phyloP scores from a whole-genome alignment of 2,113 vertebrate species.

The Ascaphus truei region DNA sequence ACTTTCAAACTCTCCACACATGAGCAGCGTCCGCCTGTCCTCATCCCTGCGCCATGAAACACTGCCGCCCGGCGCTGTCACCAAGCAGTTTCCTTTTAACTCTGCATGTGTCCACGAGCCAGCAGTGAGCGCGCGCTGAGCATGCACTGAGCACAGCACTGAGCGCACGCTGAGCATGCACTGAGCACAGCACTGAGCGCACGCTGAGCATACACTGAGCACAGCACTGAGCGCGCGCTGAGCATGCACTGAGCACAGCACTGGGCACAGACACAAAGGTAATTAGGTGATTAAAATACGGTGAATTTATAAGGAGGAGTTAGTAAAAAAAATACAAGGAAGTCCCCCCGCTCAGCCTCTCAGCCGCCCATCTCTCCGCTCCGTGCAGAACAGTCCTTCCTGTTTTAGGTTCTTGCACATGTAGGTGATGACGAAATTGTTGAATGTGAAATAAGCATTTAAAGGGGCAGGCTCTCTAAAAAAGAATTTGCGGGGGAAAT shows the following conservation, averaged over 20 bases:
- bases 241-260: no score
- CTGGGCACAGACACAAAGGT: background rate
- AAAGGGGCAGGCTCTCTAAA: background rate
- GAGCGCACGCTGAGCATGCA: no score
- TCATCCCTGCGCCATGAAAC: background rate
- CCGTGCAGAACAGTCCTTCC: background rate
- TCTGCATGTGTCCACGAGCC: background rate
- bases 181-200: background rate
- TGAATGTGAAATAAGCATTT: background rate
- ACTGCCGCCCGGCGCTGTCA: background rate
- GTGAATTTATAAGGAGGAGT: no score
- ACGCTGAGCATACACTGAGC: no score
- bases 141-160: background rate
- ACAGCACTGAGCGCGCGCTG: background rate
- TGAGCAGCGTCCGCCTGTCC: background rate
- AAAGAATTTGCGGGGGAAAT: background rate
- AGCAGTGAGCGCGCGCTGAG: no score
- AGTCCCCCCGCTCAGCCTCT: background rate
- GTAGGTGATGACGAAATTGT: background rate
- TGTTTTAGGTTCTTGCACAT: conserved; percentile 1
- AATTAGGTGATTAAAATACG: no score
- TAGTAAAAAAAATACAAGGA: conserved; percentile 2
- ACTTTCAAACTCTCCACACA: no score
- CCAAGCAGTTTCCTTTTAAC: background rate
- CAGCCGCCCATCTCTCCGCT: background rate